Evolutionary conservation across 2,797 vertebrate species (phyloP).

Genomic region (Rhabdophis nuchalis): DNA sequence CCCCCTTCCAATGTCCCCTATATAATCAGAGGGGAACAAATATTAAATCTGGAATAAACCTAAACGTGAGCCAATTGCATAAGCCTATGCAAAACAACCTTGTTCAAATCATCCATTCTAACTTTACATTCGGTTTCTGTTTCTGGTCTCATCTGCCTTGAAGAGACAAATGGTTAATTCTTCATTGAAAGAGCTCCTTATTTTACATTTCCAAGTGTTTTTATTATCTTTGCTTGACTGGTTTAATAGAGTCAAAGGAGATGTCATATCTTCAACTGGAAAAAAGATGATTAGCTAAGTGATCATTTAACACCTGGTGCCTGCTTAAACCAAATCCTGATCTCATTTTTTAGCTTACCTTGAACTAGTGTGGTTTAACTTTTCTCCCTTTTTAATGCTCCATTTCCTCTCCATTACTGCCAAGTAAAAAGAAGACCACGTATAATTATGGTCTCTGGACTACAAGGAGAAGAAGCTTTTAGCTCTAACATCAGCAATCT

Average conservation of each 20-base stretch:
- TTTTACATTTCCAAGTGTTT: slow-evolving; percentile 13
- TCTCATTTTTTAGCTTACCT: slow-evolving; percentile 47
- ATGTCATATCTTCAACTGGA: slow-evolving; percentile 30
- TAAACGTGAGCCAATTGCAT: not conserved
- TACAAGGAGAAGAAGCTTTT: not conserved
- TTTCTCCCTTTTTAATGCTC: slow-evolving; percentile 44
- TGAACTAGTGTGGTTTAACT: slow-evolving; percentile 8
- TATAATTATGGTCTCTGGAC: slow-evolving; percentile 26
- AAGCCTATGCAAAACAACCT: not conserved
- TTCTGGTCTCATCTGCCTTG: not conserved
- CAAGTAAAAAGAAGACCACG: slow-evolving; percentile 46
- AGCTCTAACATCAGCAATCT: slow-evolving; percentile 35
- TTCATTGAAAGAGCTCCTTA: slow-evolving; percentile 27
- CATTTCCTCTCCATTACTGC: slow-evolving; percentile 41
- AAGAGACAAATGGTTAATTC: not conserved
- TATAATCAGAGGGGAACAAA: not conserved
- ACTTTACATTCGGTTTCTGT: not conserved
- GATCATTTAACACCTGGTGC: slow-evolving; percentile 58
- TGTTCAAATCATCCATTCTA: not conserved
- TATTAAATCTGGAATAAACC: not conserved
- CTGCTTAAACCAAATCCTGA: slow-evolving; percentile 55
- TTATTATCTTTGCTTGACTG: fast-evolving
- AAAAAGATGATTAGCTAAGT: slow-evolving; percentile 50
- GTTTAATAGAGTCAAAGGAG: not conserved
- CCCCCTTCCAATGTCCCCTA: not conserved